Conservation (phyloP, 2,888 invertebrate species). For the Apodemia zela region DNA sequence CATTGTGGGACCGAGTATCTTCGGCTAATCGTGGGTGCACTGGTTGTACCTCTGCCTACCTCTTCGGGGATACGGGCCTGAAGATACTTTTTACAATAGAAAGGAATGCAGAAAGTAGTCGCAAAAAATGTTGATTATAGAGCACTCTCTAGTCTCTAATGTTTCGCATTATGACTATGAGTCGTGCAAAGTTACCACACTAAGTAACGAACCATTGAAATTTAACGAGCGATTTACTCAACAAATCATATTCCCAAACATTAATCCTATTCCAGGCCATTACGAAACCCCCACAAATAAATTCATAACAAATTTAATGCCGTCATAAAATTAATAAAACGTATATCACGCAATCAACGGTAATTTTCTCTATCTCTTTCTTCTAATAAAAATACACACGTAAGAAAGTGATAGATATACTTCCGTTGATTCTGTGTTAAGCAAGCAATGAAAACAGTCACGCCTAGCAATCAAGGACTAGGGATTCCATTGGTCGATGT, state of each 20-base stretch:
- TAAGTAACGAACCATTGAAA: conserved; percentile 27
- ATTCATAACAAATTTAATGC: conserved; percentile 70
- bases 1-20: no score
- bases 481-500: conserved; percentile 60
- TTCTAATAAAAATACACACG: conserved; percentile 20
- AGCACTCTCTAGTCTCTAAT: no score
- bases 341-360: conserved; percentile 49
- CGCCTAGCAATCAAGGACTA: conserved; percentile 68
- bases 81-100: no score
- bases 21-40: no score
- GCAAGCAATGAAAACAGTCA: conserved; percentile 70
- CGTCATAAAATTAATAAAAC: conserved; percentile 74
- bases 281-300: conserved; percentile 54
- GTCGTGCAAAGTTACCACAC: background rate
- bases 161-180: no score
- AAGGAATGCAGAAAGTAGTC: no score
- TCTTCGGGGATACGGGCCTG: no score
- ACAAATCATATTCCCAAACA: conserved; percentile 40
- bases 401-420: conserved; percentile 41
- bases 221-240: conserved; percentile 34
- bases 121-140: no score
- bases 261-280: conserved; percentile 48
- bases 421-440: conserved; percentile 31
- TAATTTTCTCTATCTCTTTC: conserved; percentile 39
- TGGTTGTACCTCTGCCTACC: no score